Evolutionary conservation across 2,113 vertebrate species (phyloP).

Genomic region (Megaleporinus macrocephalus): DNA sequence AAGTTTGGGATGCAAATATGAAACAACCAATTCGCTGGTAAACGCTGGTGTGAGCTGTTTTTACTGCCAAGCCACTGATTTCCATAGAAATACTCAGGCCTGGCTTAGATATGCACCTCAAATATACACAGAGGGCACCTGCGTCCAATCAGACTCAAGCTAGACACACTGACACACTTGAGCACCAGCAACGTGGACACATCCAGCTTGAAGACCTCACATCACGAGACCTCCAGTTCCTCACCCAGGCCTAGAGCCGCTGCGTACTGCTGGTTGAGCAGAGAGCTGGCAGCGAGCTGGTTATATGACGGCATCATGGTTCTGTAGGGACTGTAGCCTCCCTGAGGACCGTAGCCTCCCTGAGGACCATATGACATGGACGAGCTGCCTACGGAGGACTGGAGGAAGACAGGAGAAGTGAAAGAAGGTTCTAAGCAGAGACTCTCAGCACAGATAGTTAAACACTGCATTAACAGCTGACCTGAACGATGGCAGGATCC

Average conservation of each 20-base stretch:
- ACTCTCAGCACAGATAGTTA: background rate
- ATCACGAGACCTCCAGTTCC: conserved; percentile 40
- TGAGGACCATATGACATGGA: conserved; percentile 81
- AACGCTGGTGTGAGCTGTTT: too few species aligned
- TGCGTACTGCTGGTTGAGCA: conserved; percentile 90
- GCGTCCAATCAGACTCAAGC: too few species aligned
- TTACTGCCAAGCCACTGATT: too few species aligned
- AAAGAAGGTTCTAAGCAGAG: background rate
- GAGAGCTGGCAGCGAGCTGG: conserved; percentile 88
- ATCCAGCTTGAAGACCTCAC: too few species aligned
- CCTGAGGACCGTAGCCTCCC: conserved; percentile 83
- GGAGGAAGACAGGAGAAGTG: conserved; percentile 45
- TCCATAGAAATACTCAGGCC: too few species aligned
- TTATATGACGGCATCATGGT: conserved; percentile 87
- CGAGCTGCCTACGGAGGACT: conserved; percentile 89
- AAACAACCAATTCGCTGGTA: too few species aligned
- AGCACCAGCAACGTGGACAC: too few species aligned
- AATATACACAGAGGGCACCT: too few species aligned
- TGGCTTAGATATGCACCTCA: too few species aligned
- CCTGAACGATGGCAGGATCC: conserved; percentile 96
- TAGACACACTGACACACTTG: too few species aligned
- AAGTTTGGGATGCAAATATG: too few species aligned
- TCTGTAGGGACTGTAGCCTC: conserved; percentile 87
- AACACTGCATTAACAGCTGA: conserved; percentile 50
- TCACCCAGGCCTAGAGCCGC: conserved; percentile 90